These are phyloP conservation scores for Coelopa frigida DNA, from an alignment of 1,140 invertebrate species.

Conservation along the genomic window DNA sequence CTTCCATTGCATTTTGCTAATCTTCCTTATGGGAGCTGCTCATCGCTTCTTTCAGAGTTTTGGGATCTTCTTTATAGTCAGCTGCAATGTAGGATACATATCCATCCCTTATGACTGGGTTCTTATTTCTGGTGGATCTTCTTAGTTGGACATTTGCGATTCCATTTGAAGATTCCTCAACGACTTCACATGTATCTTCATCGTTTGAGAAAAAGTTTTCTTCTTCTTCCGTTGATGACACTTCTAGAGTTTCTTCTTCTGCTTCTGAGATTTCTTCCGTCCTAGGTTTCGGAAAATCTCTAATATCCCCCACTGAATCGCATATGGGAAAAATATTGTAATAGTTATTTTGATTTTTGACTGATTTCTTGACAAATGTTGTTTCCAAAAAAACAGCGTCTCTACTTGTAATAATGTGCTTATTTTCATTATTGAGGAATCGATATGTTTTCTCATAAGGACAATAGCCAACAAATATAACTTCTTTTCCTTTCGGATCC, in stretches of 20 bases:
- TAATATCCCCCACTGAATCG: too few species aligned
- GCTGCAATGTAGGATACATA: not conserved
- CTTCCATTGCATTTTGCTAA: slow-evolving; percentile 19
- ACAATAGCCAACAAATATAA: slow-evolving; percentile 45
- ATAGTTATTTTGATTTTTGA: not conserved
- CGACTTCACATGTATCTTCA: too few species aligned
- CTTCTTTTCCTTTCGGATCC: slow-evolving; percentile 28
- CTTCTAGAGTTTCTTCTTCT: not conserved
- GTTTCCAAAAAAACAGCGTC: slow-evolving; percentile 35
- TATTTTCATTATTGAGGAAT: slow-evolving; percentile 30
- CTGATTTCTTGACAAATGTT: not conserved
- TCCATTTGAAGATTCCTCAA: slow-evolving; percentile 2
- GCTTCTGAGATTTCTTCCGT: too few species aligned
- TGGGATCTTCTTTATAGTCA: not conserved
- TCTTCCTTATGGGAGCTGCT: slow-evolving; percentile 3
- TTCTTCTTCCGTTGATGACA: not conserved
- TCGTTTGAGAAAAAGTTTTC: too few species aligned
- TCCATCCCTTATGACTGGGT: not conserved
- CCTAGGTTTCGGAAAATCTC: too few species aligned
- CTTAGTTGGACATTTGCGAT: not conserved
- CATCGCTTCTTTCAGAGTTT: slow-evolving; percentile 11
- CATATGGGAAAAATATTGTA: not conserved
- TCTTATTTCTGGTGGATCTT: not conserved
- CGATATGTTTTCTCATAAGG: slow-evolving; percentile 39
- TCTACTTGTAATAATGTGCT: slow-evolving; percentile 21